These are phyloP conservation scores for Heliopora coerulea DNA, from an alignment of 92 coral and sea anemone genomes.

Conservation along the genomic window DNA sequence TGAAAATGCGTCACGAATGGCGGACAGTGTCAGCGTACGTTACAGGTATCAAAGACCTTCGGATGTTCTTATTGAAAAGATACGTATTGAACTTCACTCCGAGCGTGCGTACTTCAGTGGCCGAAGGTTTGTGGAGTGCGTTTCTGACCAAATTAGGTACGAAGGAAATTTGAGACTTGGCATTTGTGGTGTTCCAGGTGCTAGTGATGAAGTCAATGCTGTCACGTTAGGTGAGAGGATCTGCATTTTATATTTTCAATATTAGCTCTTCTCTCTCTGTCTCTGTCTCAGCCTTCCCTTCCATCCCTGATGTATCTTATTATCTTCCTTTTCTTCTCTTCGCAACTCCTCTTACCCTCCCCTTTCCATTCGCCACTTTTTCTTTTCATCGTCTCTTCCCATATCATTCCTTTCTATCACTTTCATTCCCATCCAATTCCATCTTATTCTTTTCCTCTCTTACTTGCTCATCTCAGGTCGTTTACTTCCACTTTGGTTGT, in stretches of 20 bases:
- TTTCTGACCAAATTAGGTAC: conserved; percentile 25
- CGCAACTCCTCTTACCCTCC: background rate
- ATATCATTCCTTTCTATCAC: no score
- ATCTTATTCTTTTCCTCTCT: no score
- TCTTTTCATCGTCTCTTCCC: no score
- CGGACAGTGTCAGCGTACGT: background rate
- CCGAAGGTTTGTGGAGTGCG: conserved; percentile 31
- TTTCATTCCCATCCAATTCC: no score
- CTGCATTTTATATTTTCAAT: background rate
- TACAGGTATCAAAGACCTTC: conserved; percentile 31
- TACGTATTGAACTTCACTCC: conserved; percentile 34
- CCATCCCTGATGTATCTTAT: background rate
- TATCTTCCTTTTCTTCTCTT: background rate
- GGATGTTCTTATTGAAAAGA: background rate
- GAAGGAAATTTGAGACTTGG: conserved; percentile 33
- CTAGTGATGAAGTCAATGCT: conserved; percentile 19
- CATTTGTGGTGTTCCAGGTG: conserved; percentile 22
- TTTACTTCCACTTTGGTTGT: no score
- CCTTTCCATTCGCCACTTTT: background rate
- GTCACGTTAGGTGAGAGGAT: conserved; percentile 8
- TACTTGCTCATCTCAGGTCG: no score
- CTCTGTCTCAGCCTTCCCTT: background rate
- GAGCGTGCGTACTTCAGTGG: conserved; percentile 33
- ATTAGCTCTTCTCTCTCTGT: background rate
- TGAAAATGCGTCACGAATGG: conserved; percentile 1